phyloP scores from a whole-genome alignment of 2,113 vertebrate genomes.

The Tachuris rubrigastra region DNA sequence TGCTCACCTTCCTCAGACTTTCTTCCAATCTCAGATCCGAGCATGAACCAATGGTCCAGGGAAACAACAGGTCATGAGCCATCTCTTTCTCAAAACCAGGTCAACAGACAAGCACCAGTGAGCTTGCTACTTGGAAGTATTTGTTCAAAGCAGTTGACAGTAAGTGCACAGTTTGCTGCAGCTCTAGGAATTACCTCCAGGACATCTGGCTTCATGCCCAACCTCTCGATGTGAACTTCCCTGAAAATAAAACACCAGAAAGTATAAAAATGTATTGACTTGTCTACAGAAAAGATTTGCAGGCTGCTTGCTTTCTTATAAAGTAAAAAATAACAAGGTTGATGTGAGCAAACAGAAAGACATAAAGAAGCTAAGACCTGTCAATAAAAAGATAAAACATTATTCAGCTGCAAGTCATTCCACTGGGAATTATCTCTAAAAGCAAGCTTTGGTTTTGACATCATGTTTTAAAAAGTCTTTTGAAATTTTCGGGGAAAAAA shows the following conservation, averaged over 20 bases:
- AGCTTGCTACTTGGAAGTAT: background rate
- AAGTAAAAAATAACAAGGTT: constrained; percentile 57
- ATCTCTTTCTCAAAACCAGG: background rate
- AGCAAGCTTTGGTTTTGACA: background rate
- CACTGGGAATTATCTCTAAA: constrained; percentile 9
- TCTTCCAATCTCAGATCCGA: background rate
- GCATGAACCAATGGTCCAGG: background rate
- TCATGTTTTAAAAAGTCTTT: background rate
- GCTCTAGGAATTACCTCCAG: constrained; percentile 56
- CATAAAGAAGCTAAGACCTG: constrained; percentile 45
- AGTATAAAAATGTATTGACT: constrained; percentile 41
- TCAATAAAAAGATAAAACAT: constrained; percentile 49
- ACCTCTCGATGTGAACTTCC: background rate
- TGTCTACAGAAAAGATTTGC: constrained; percentile 35
- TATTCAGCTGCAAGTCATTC: constrained; percentile 39
- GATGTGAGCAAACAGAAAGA: constrained; percentile 58
- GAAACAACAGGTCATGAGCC: background rate
- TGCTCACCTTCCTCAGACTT: background rate
- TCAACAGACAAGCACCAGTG: background rate
- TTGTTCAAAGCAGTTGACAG: constrained; percentile 11
- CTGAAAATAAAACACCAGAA: constrained; percentile 48
- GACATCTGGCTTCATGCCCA: constrained; percentile 43
- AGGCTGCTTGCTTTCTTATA: constrained; percentile 31
- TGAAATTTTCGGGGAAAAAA: background rate
- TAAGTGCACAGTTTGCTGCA: background rate